Base-by-base conservation (phyloP, 1,140 invertebrate species). In the Eriosoma lanigerum region DNA sequence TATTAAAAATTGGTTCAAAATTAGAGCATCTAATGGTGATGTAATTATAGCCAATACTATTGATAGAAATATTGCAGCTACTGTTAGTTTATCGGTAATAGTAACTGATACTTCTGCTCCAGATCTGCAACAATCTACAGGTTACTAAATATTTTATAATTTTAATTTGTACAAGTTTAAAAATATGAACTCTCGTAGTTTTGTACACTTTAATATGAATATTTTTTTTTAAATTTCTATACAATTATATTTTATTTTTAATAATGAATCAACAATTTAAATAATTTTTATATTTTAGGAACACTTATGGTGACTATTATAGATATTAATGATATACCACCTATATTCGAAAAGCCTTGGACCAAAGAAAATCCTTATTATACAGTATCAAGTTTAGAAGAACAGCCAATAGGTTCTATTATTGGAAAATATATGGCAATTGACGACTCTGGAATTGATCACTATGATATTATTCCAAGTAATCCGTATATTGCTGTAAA, bases 281-380 rank as follows among this genome's bases (percentile, higher is more conserved):
- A 76, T 83, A n/a, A 64, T 38, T n/a, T 38, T 64, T 19, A n/a
- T 32, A n/a, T 64, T 83, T 44, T 85, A 91, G 93, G 94, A 38
- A 90, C 91, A 73, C 86, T 97, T 8, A 92, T 96, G 80, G 91
- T 97, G 32, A 94, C 91, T 3, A 93, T 97, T 60, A 91, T 95
- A 48, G 95, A 96, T 85, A 91, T 90, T 21, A 92, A 92, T 84
- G 89, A 90, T 82, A 87, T 89, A 81, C 86, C 90, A 4, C 91
- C 91, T 13, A 85, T 86, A 81, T 94, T 94, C 83, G 84, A 88
- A 76, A 87, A 89, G 68, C 92, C 92, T 0, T 93, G 93, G 92
- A 93, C 91, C 1, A 88, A 89, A 83, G 90, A 90, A 56, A 90
- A 91, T 83, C 90, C 90, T 9, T 88, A 86, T 62, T 93, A 92